Evolutionary conservation across 2,113 vertebrate genomes (phyloP).

Genomic region (Phalacrocorax aristotelis): DNA sequence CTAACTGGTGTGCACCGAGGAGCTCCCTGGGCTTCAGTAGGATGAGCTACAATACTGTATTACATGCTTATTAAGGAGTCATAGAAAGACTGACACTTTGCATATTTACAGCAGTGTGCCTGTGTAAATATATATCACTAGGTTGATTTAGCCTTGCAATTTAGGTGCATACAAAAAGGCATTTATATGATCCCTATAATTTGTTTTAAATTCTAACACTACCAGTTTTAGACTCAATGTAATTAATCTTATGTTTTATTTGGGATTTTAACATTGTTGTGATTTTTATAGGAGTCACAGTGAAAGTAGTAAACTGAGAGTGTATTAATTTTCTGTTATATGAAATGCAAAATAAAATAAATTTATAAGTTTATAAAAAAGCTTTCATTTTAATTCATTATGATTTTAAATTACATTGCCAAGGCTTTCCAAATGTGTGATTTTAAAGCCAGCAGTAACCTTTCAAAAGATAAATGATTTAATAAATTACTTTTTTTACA

Average conservation of each 20-base stretch:
- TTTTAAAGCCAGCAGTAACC: slow-evolving; percentile 8
- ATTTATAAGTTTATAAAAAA: neutral
- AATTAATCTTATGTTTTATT: neutral
- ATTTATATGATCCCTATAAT: neutral
- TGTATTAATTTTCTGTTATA: neutral
- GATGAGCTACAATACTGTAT: neutral
- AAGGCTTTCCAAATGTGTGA: neutral
- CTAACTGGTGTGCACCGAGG: neutral
- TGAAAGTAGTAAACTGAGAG: neutral
- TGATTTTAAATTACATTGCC: neutral
- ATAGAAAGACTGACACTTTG: neutral
- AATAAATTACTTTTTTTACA: slow-evolving; percentile 34
- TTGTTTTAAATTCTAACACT: neutral
- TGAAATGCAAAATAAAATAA: neutral
- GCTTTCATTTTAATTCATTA: neutral
- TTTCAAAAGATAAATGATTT: slow-evolving; percentile 26
- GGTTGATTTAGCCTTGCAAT: neutral
- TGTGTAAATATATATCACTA: neutral
- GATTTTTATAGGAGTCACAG: neutral
- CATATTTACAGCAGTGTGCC: neutral
- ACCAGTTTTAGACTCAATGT: neutral
- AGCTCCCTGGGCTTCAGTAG: neutral
- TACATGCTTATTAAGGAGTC: neutral
- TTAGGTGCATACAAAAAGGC: neutral
- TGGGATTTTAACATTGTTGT: neutral